A percentile compares a stretch with the other conserved stretches of the same genome.
These are phyloP conservation scores for Conger conger DNA, from an alignment of 2,113 vertebrate genomes.

Conservation along the genomic window DNA sequence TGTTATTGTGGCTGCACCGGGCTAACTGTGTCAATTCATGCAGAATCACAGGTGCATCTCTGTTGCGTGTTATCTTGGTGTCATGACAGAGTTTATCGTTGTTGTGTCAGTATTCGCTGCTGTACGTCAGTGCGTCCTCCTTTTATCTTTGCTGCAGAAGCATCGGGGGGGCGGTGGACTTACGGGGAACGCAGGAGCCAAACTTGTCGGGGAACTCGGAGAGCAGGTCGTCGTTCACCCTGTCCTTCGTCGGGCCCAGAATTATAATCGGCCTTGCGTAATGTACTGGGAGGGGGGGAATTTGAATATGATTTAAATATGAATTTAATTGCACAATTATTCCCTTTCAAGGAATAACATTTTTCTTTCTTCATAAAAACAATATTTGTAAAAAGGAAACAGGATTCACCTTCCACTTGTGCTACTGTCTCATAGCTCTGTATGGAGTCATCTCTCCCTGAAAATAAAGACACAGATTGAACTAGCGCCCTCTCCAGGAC, in stretches of 20 bases:
- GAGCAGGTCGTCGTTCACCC: conserved; percentile 82
- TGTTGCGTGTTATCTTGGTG: too few relatives aligned
- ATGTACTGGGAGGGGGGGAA: conserved; percentile 63
- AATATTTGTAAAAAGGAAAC: neutral
- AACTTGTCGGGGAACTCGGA: conserved; percentile 86
- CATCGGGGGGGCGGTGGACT: conserved; percentile 40
- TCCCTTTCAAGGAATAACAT: neutral
- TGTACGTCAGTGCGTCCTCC: too few relatives aligned
- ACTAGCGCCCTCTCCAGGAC: neutral
- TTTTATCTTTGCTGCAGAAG: too few relatives aligned
- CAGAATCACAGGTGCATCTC: too few relatives aligned
- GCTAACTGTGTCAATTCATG: too few relatives aligned
- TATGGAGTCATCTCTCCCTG: conserved; percentile 77
- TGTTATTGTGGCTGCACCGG: too few relatives aligned
- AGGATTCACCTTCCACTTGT: conserved; percentile 77
- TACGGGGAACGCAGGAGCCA: conserved; percentile 84
- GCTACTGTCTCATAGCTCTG: conserved; percentile 82
- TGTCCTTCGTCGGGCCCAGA: conserved; percentile 83
- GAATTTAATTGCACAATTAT: neutral
- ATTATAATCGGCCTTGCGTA: conserved; percentile 85
- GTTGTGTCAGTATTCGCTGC: neutral
- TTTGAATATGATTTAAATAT: neutral
- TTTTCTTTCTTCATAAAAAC: neutral
- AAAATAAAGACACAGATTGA: neutral
- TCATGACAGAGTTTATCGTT: too few relatives aligned